Percentiles rank a stretch among this genome's conserved stretches.
Conservation (phyloP, 2,888 invertebrate genomes). For the Stenoptilia bipunctidactyla region DNA sequence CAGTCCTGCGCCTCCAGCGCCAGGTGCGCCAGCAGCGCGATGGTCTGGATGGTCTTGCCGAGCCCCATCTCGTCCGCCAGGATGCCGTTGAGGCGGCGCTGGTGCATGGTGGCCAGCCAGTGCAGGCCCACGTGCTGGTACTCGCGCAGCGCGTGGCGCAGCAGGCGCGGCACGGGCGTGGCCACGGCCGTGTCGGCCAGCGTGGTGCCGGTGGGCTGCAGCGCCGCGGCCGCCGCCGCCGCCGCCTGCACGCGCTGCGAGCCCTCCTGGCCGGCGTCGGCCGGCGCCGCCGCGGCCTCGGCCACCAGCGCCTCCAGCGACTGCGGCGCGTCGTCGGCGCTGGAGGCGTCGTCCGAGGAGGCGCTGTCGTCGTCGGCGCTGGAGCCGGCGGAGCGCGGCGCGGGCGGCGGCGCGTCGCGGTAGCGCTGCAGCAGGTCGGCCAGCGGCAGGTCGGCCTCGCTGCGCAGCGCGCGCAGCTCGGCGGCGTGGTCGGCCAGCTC, state of each 20-base stretch:
- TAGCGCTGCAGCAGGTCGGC: slow-evolving; percentile 86
- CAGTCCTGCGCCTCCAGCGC: slow-evolving; percentile 93
- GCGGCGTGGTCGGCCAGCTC: slow-evolving; percentile 72
- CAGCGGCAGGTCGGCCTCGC: slow-evolving; percentile 84
- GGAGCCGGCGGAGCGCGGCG: slow-evolving; percentile 19
- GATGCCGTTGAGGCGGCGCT: slow-evolving; percentile 95
- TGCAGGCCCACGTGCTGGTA: slow-evolving; percentile 98
- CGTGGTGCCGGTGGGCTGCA: slow-evolving; percentile 98
- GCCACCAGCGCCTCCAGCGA: slow-evolving; percentile 3
- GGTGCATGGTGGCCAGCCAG: slow-evolving; percentile 97
- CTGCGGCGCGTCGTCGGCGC: slow-evolving; percentile 8
- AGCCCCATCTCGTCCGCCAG: slow-evolving; percentile 98
- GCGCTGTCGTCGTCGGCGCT: slow-evolving; percentile 17
- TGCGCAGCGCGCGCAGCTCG: slow-evolving; percentile 84
- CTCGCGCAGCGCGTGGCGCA: slow-evolving; percentile 91
- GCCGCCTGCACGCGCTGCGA: slow-evolving; percentile 90
- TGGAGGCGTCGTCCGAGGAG: slow-evolving; percentile 7
- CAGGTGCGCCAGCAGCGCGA: slow-evolving; percentile 92
- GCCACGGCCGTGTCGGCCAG: slow-evolving; percentile 93
- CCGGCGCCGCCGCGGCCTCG: slow-evolving; percentile 16
- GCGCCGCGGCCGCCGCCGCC: slow-evolving; percentile 93
- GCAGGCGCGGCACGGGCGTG: slow-evolving; percentile 92
- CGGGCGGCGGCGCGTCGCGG: slow-evolving; percentile 18
- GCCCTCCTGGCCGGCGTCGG: slow-evolving; percentile 39
- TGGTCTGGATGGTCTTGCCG: slow-evolving; percentile 97